A percentile compares a stretch with the other conserved stretches of the same genome.
phyloP scores from a whole-genome alignment of 2,797 vertebrate genomes.

The Varecia variegata region DNA sequence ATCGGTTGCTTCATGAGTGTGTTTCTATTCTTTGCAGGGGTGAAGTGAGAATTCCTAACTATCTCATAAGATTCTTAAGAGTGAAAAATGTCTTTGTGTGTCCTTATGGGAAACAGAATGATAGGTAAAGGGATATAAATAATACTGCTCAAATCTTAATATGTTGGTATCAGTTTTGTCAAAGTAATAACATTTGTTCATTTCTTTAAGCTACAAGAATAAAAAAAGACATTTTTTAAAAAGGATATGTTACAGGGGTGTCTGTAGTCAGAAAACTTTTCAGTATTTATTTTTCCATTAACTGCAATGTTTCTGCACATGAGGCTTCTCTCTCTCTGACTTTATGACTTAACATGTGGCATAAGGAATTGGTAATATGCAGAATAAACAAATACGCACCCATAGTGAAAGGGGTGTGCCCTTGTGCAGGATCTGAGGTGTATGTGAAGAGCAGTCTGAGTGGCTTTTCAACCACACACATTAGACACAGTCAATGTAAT shows the following conservation, averaged over 20 bases:
- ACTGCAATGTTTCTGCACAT: background rate
- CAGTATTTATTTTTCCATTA: background rate
- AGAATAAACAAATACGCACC: background rate
- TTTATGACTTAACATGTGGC: background rate
- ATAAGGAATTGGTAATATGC: background rate
- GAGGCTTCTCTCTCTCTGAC: background rate
- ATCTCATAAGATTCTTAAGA: background rate
- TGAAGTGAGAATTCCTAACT: background rate
- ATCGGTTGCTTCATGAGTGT: background rate
- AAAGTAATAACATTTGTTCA: background rate
- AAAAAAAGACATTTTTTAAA: background rate
- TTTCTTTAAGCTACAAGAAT: background rate
- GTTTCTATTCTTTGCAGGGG: background rate
- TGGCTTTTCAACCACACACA: background rate
- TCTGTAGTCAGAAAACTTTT: background rate
- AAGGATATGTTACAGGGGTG: background rate
- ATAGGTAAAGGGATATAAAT: background rate
- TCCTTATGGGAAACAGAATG: background rate
- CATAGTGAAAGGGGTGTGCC: background rate
- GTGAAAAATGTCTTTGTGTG: background rate
- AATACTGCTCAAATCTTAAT: background rate
- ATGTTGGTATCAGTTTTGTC: background rate
- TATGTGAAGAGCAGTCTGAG: background rate
- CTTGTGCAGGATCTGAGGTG: background rate
- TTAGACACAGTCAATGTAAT: background rate